Base-by-base conservation (phyloP, 2,888 invertebrate genomes). In the Chymomyza amoena region DNA sequence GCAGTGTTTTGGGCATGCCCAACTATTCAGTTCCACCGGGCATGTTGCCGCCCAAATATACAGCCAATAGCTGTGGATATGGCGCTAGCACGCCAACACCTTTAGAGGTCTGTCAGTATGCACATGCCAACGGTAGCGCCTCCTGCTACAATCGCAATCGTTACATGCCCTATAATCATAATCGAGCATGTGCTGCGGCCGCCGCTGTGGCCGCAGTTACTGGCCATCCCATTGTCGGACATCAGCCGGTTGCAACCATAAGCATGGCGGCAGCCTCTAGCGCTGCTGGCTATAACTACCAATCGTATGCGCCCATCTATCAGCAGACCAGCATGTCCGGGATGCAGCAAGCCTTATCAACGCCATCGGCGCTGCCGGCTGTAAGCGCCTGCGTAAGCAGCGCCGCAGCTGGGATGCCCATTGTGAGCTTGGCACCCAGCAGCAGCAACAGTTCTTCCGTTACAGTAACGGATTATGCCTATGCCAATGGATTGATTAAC, bases 161-260 rank as follows among this genome's bases (percentile, higher is more conserved):
- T n/a, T 91, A 91, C 61, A 89, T 89, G 84, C 91, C 91, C 9
- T 91, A 91, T 65, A 91, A 84, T 73, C 89, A 89, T 6, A 89
- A 85, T 74, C 84, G 89, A 0, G 75, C 78, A 16, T 87, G 80
- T 68, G 82, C 86, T 4, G 79, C 89, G 10, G 82, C 81, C 25
- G 81, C 82, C 4, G 77, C 82, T 20, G 73, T 78, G 50, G 76
- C 78, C 0, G 72, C 79, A 6, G 72, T 75, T 5, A 75, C 73
- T 1, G 73, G 78, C 0, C 81, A 68, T 54, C 76, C 72, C 15
- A 25, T 69, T 57, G 61, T 75, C 50, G 16, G 54, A n/a, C 77
- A 69, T 16, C 65, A 59, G 6, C 52, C 28, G 16, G 61, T 52
- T 13, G 63, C 67, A 9, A 67, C 63, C 36, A 76, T 68, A 52